Base-by-base conservation (phyloP, 1,140 invertebrate species). In the Gryon sp. region DNA sequence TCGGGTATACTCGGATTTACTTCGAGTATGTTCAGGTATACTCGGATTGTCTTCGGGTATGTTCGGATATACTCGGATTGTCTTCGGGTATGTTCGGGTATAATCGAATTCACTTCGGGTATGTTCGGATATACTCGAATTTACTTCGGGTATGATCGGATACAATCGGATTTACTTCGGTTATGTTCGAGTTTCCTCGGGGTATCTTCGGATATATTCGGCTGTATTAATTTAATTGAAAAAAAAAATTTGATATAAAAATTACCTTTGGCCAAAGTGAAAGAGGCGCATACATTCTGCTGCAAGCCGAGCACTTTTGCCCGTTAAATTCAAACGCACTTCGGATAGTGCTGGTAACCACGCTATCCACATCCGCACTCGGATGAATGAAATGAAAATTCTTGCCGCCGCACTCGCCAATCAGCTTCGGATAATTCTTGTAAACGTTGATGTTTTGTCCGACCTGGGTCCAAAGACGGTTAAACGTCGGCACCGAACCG, bases 231-330 rank as follows among this genome's bases (percentile, higher is more conserved):
- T n/a, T n/a, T n/a, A n/a, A n/a, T n/a, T 40, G 16, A 40, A 12
- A 40, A 8, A 16, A 40, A 2, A 18, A 16, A 16, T 4, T 22
- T 46, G 11, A 34, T 15, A 26, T 6, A 32, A 9, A 32, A 15
- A n/a, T 24, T 45, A 96, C 92, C 80, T 95, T 88, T 30, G 92
- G 90, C 96, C 97, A 99, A 12, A 98, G 84, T 2, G 96, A 98
- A 83, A 95, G 92, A 1, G 98, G 98, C 32, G 99, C 93, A 89
- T 99, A 99, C 89, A 98, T 92, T 83, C 98, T 91, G 22, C 97
- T 98, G 84, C 97, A 99, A 8, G 99, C 99, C 2, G 98, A 99
- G 88, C 99, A 99, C 87, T 99, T 99, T 87, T 99, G 99, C 2
- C 99, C 99, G 83, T 94, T 95, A 84, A 92, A 97, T 90, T 99